A percentile compares a stretch with the other conserved stretches of the same genome.
phyloP scores from a whole-genome alignment of 2,797 vertebrate genomes.

The Acomys russatus region DNA sequence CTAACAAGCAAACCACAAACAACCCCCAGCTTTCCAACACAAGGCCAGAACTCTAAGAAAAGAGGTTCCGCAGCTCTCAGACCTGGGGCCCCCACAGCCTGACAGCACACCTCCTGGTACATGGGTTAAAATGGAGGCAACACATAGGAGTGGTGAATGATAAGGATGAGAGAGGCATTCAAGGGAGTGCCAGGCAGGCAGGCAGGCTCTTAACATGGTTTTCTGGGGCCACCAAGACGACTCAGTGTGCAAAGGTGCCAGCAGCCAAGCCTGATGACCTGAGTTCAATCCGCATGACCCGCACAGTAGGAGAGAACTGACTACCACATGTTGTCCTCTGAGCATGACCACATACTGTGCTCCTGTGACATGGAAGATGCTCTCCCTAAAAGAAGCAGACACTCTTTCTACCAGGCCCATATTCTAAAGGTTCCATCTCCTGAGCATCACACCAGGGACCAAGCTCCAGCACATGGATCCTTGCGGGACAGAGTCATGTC shows the following conservation, averaged over 20 bases:
- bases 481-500: not conserved
- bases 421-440: not conserved
- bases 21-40: not conserved
- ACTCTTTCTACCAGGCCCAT: not conserved
- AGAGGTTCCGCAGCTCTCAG: not conserved
- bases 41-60: not conserved
- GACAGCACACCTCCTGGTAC: not conserved
- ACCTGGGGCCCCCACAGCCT: no score
- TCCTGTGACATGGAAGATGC: not conserved
- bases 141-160: no score
- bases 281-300: not conserved
- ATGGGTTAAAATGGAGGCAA: not conserved
- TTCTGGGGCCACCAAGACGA: not conserved
- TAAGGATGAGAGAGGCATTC: not conserved
- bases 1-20: not conserved
- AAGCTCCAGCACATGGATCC: not conserved
- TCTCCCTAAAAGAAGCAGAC: not conserved
- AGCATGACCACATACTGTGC: not conserved
- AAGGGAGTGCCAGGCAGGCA: not conserved
- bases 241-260: not conserved
- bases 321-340: not conserved
- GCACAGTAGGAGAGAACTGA: not conserved
- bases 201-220: not conserved
- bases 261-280: not conserved
- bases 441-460: not conserved